phyloP scores from a whole-genome alignment of 2,797 vertebrate genomes.

The Eulemur albifrons region DNA sequence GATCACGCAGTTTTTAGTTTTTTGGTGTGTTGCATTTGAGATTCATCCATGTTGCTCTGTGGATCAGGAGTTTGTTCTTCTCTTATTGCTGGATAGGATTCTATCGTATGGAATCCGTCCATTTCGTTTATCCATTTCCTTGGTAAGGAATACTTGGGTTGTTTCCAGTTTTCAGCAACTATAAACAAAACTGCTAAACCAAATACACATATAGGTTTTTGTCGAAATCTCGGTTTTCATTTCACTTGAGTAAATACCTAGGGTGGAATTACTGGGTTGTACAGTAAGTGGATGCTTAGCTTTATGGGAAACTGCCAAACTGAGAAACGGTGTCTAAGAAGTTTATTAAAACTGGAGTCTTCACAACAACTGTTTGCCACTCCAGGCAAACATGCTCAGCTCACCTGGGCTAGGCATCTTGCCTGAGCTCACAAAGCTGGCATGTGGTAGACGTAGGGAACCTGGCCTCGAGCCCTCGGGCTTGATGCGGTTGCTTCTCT shows the following conservation, averaged over 20 bases:
- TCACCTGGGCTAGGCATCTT: neutral
- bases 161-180: neutral
- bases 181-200: neutral
- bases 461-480: neutral
- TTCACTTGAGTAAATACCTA: neutral
- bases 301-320: neutral
- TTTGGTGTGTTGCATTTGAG: accelerated
- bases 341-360: too few species aligned
- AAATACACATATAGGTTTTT: neutral
- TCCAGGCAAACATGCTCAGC: neutral
- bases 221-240: neutral
- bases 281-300: neutral
- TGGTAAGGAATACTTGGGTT: neutral
- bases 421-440: neutral
- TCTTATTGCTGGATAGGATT: neutral
- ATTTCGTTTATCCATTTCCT: neutral
- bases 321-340: neutral
- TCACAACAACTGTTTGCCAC: neutral
- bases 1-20: accelerated
- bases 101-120: neutral
- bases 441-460: accelerated
- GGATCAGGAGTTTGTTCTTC: accelerated
- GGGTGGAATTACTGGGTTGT: neutral
- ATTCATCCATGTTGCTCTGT: accelerated
- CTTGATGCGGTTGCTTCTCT: neutral